Evolutionary conservation across 2,797 vertebrate genomes (phyloP), one percentile per base, ranked within the genome.

Genomic region (Chaenodraco wilsoni): DNA sequence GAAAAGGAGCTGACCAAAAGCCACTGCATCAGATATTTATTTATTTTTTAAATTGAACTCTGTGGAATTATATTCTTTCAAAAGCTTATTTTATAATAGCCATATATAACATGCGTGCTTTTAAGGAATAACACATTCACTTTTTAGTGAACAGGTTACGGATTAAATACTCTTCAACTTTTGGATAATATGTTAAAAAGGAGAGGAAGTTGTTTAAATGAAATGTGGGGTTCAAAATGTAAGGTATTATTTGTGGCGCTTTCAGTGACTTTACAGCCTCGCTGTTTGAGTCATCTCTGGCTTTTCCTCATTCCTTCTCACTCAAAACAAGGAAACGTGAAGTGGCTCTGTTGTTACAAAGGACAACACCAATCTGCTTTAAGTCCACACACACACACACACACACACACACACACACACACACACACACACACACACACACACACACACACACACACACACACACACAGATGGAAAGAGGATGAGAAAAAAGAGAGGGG

Each of bases 291-390:
- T 68, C 56, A 52, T 84, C 50, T 41, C 67, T 72, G 62, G 37
- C 55, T 81, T 69, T 74, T 65, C 78, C 52, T 79, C 82, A 21
- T 80, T 79, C 71, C 73, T 67, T 71, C 86, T 83, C 68, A 78
- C 78, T 85, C 71, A 78, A 86, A 84, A 87, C 72, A 81, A 77
- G 74, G 70, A 84, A 72, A 86, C 69, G 79, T 88, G 85, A 89
- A 91, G 88, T 87, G 87, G 79, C 74, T 84, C 72, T 79, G 82
- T 83, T 87, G 83, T 91, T 89, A 88, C 76, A 85, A 82, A 80
- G 78, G 84, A 89, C 79, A 84, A 79, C 85, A 85, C 70, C 79
- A 88, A 85, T 87, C 78, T 87, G 84, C 31, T 87, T 78, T 76
- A 84, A 87, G 31, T 86, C 72, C 68, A 80, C 78, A 60, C 76